Base-by-base conservation (phyloP, 2,888 invertebrate species). In the Melanotus villosus region DNA sequence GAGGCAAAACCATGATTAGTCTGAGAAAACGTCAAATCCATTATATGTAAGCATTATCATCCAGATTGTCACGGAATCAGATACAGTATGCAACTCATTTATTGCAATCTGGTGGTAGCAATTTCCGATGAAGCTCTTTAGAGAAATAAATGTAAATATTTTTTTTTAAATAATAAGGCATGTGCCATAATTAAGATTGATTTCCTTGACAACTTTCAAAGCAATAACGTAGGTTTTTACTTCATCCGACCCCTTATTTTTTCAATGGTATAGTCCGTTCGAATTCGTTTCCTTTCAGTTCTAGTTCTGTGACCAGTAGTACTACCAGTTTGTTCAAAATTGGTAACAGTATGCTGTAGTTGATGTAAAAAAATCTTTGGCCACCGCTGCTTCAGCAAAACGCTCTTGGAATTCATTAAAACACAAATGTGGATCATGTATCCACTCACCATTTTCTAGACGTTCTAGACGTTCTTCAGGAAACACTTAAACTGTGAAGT, bases 311-410 rank as follows among this genome's bases (percentile, higher is more conserved):
- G 36, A 36, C 36, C 36, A 6, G 10, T n/a, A n/a, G n/a, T 10
- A 36, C 36, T 9, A 36, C 36, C 9, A 36, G 36, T 36, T 36
- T 36, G 12, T 36, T 36, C 36, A 36, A 36, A 36, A 36, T 36
- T 36, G 36, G 36, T 36, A 36, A 36, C 36, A 36, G 36, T 36
- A 36, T n/a, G 36, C 36, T 36, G 9, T n/a, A 36, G 10, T 36
- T 36, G 36, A 36, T 10, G 36, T 36, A 36, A 10, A 10, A 36
- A 36, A 36, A n/a, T 36, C 10, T 36, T 36, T 10, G 10, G 12
- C 10, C 12, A 36, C 36, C 10, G 36, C 36, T 36, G 10, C 12
- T 36, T 36, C 10, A 36, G 36, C 5, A 36, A 36, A n/a, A 36
- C 36, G 12, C 36, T 3, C 36, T 36, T 10, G 2, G 36, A 36